Percentiles rank a stretch among this genome's conserved stretches.
These are phyloP conservation scores for Ammospiza nelsoni DNA, from an alignment of 2,113 vertebrate genomes.

Conservation along the genomic window DNA sequence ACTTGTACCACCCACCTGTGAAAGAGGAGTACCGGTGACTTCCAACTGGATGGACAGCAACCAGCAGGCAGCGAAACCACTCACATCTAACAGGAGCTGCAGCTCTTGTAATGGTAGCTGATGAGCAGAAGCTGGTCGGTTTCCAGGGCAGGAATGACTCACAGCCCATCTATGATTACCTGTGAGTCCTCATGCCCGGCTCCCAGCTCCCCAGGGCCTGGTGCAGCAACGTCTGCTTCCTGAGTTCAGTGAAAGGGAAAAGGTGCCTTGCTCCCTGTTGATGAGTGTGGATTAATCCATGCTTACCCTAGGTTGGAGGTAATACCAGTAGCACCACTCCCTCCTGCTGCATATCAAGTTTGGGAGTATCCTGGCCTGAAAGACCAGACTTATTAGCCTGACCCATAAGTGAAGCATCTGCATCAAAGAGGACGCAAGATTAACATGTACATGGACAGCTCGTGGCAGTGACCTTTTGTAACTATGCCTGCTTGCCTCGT, in stretches of 20 bases:
- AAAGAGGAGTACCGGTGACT: background rate
- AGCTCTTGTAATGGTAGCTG: background rate
- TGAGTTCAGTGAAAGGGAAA: background rate
- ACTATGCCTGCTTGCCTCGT: background rate
- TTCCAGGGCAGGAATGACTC: slow-evolving; percentile 17
- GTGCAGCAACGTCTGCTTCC: background rate
- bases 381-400: background rate
- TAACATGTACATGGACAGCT: accelerated
- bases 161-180: background rate
- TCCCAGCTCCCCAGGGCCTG: background rate
- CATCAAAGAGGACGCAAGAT: background rate
- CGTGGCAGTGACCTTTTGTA: accelerated
- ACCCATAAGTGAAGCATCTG: background rate
- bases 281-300: background rate
- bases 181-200: accelerated
- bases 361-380: background rate
- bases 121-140: background rate
- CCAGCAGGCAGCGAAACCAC: background rate
- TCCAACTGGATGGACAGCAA: background rate
- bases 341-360: background rate
- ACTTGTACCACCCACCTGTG: background rate
- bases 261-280: background rate
- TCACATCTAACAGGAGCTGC: background rate
- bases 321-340: background rate
- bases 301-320: background rate